Evolutionary conservation across 2,113 vertebrate species (phyloP).

Genomic region (Anoura caudifer): DNA sequence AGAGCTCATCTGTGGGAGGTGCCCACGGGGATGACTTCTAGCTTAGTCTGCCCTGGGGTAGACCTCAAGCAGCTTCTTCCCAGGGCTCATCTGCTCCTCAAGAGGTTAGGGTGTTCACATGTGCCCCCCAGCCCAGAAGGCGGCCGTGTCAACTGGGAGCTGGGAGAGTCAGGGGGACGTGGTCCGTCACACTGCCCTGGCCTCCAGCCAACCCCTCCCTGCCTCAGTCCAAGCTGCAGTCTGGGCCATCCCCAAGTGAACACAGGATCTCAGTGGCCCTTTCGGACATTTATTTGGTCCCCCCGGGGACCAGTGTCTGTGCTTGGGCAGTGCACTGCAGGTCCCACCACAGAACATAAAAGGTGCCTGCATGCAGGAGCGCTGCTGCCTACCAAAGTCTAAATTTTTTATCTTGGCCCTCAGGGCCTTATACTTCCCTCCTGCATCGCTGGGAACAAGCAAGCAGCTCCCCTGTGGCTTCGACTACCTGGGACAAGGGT

Average conservation of each 20-base stretch:
- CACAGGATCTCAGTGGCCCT: background rate
- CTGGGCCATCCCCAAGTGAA: background rate
- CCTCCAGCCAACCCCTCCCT: background rate
- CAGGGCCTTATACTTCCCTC: background rate
- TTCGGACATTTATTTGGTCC: background rate
- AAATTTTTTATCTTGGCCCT: background rate
- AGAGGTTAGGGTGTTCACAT: background rate
- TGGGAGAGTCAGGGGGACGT: accelerated
- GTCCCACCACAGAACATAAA: background rate
- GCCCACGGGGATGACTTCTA: accelerated
- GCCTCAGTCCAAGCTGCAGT: background rate
- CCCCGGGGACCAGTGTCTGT: background rate
- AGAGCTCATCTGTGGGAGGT: too few species aligned
- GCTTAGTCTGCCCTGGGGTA: background rate
- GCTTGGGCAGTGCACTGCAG: background rate
- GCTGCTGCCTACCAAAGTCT: background rate
- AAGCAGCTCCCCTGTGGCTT: background rate
- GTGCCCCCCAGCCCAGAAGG: background rate
- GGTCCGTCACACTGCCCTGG: background rate
- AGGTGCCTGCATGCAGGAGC: accelerated
- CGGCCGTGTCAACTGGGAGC: background rate
- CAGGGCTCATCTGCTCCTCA: background rate
- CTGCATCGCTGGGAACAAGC: too few species aligned
- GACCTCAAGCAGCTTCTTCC: background rate
- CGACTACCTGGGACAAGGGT: background rate